A percentile compares a stretch with the other conserved stretches of the same genome.
Evolutionary conservation across 1,140 invertebrate genomes (phyloP).

Genomic region (Leptinotarsa undecemlineata): DNA sequence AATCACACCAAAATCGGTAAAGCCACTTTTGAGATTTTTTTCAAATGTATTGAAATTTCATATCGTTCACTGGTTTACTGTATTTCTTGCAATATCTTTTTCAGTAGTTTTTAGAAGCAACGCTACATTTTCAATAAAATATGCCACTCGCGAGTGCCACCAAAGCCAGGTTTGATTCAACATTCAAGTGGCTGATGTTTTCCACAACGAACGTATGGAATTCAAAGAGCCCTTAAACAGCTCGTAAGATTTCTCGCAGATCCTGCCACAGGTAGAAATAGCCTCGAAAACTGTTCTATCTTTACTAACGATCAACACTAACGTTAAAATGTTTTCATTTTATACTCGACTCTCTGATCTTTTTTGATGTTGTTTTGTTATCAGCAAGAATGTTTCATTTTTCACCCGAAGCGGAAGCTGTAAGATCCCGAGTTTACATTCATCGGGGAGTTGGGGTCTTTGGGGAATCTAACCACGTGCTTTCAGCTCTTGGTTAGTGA

Average conservation of each 20-base stretch:
- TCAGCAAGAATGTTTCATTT: constrained; percentile 20
- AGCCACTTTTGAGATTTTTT: too few species aligned
- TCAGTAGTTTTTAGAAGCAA: too few species aligned
- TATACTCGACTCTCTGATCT: constrained; percentile 16
- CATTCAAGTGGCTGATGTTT: not conserved
- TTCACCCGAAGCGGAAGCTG: constrained; percentile 2
- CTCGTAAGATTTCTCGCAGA: constrained; percentile 15
- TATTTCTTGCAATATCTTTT: too few species aligned
- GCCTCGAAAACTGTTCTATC: constrained; percentile 8
- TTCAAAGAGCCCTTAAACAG: constrained; percentile 24
- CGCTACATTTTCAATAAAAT: too few species aligned
- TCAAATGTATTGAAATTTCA: too few species aligned
- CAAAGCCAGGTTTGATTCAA: constrained; percentile 2
- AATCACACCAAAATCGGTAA: too few species aligned
- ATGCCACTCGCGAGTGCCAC: too few species aligned
- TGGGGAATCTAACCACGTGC: not conserved
- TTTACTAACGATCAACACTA: constrained; percentile 19
- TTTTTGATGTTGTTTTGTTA: constrained; percentile 13
- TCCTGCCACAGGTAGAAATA: constrained; percentile 23
- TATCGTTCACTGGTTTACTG: too few species aligned
- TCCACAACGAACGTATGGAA: constrained; percentile 17
- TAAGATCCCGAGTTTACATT: constrained; percentile 10
- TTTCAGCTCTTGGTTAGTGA: not conserved
- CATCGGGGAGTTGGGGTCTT: not conserved
- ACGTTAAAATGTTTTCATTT: constrained; percentile 28